Conservation (phyloP, 2,797 vertebrate genomes). For the Sibirionetta formosa region DNA sequence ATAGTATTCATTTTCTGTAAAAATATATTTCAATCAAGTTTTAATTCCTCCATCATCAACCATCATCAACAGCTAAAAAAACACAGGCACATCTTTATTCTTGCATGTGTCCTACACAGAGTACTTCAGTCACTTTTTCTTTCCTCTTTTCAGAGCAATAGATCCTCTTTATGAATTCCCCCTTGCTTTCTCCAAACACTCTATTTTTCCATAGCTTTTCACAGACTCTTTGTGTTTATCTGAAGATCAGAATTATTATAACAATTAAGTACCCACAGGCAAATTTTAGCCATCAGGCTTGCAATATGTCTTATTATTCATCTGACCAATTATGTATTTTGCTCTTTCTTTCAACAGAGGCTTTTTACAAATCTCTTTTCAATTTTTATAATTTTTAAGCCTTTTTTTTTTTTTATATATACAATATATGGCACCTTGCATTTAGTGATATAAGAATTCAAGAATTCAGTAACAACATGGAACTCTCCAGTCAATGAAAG, state of each 20-base stretch:
- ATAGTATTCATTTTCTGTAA: not conserved
- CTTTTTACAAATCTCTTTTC: not conserved
- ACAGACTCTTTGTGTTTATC: not conserved
- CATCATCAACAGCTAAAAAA: not conserved
- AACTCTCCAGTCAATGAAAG: not conserved
- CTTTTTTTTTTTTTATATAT: not conserved
- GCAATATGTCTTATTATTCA: not conserved
- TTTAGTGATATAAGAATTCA: not conserved
- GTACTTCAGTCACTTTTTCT: not conserved
- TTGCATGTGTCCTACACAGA: not conserved
- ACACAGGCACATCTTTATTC: not conserved
- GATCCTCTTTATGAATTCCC: not conserved
- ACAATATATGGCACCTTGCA: not conserved
- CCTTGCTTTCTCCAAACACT: not conserved
- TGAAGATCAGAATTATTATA: not conserved
- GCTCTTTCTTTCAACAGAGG: not conserved
- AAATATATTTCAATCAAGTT: not conserved
- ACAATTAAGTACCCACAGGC: accelerated
- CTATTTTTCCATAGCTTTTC: not conserved
- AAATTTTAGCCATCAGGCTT: not conserved
- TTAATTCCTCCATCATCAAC: not conserved
- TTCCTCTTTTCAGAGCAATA: not conserved
- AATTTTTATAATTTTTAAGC: not conserved
- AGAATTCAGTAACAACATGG: not conserved
- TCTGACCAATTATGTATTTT: not conserved